Conservation (phyloP, 30 jellyfish, hydroid and myxozoan genomes). For the Rhopilema esculentum region DNA sequence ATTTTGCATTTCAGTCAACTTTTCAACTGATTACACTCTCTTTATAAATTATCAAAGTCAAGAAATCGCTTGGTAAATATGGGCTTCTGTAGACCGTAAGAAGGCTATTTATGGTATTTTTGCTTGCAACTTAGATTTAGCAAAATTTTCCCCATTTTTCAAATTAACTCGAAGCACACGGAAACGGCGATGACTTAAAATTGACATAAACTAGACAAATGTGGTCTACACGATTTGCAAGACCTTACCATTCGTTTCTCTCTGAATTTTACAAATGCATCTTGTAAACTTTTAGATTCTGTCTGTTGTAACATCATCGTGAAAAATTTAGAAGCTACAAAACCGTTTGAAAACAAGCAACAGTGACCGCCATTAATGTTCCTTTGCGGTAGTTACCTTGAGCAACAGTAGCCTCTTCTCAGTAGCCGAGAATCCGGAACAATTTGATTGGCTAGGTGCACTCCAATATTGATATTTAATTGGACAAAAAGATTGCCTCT, state of each 20-base stretch:
- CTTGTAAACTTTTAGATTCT: conserved; percentile 65
- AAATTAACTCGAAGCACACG: no score
- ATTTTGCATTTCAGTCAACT: no score
- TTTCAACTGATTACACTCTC: no score
- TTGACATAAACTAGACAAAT: not conserved
- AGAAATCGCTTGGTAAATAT: no score
- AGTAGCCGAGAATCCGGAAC: not conserved
- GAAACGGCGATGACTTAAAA: no score
- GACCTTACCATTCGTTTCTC: conserved; percentile 66
- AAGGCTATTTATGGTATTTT: no score
- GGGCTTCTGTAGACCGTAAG: no score
- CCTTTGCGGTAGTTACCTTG: conserved; percentile 1
- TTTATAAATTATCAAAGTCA: no score
- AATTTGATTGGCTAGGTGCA: conserved; percentile 19
- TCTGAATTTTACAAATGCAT: conserved; percentile 70
- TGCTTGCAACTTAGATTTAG: no score
- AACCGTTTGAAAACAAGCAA: not conserved
- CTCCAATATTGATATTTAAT: not conserved
- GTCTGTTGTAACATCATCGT: conserved; percentile 9
- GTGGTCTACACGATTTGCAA: not conserved
- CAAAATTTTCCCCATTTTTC: no score
- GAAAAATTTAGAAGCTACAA: not conserved
- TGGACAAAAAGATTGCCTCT: conserved; percentile 18
- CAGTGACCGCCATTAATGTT: not conserved
- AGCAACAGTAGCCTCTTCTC: conserved; percentile 34